Percentiles rank a stretch among this genome's conserved stretches.
phyloP scores from a whole-genome alignment of 2,888 invertebrate species.

The Andricus quercusramuli region DNA sequence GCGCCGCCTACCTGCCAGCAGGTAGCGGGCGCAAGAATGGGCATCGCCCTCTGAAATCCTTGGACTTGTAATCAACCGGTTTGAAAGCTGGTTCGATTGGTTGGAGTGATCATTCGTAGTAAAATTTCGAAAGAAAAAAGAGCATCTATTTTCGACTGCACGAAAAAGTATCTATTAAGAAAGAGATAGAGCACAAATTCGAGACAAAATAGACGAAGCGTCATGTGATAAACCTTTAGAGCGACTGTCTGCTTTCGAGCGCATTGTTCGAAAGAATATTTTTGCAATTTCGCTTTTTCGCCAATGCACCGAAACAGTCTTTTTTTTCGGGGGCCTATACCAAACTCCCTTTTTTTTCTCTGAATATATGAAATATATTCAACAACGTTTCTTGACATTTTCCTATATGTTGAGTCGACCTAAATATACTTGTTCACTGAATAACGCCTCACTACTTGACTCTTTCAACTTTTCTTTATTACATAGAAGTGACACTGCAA shows the following conservation, averaged over 20 bases:
- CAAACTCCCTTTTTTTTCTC: constrained; percentile 11
- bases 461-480: constrained; percentile 35
- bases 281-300: constrained; percentile 46
- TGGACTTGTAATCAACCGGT: constrained; percentile 12
- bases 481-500: constrained; percentile 30
- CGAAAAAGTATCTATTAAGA: constrained; percentile 35
- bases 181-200: constrained; percentile 51
- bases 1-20: too few relatives aligned
- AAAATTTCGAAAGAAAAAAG: constrained; percentile 19
- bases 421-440: constrained; percentile 10
- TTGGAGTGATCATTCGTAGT: constrained; percentile 37
- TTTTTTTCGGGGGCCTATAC: neutral
- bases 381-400: neutral
- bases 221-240: constrained; percentile 63
- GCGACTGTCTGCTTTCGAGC: constrained; percentile 59
- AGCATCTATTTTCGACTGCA: constrained; percentile 3
- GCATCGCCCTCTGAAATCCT: neutral
- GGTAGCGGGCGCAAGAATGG: too few relatives aligned
- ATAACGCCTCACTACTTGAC: constrained; percentile 22
- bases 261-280: constrained; percentile 43
- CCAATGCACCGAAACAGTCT: constrained; percentile 45
- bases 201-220: constrained; percentile 62
- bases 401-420: neutral
- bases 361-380: neutral
- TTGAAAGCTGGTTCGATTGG: constrained; percentile 19